Conservation (phyloP, 2,113 vertebrate genomes). For the Bostrychus sinensis region DNA sequence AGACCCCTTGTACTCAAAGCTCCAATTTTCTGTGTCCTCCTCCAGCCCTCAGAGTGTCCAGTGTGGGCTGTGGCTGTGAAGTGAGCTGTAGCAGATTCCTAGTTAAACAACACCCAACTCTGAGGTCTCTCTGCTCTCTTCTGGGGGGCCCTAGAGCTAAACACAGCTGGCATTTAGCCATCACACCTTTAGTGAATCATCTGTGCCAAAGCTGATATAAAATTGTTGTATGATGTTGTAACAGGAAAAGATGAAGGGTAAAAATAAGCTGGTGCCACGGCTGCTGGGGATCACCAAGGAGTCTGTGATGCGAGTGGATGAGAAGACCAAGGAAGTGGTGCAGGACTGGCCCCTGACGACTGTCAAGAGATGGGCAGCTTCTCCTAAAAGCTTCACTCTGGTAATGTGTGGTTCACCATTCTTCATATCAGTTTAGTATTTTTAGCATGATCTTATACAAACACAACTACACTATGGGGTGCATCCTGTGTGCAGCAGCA, state of each 20-base stretch:
- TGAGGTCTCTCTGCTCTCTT: slow-evolving; percentile 47
- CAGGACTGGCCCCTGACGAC: slow-evolving; percentile 99
- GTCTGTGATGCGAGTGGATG: slow-evolving; percentile 98
- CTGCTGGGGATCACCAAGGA: slow-evolving; percentile 98
- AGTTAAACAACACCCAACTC: slow-evolving; percentile 69
- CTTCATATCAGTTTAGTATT: background rate
- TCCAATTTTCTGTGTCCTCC: slow-evolving; percentile 53
- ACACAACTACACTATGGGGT: background rate
- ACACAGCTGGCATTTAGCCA: slow-evolving; percentile 14
- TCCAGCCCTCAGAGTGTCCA: slow-evolving; percentile 60
- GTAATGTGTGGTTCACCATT: slow-evolving; percentile 73
- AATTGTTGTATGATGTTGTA: slow-evolving; percentile 43
- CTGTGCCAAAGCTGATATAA: slow-evolving; percentile 38
- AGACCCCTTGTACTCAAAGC: slow-evolving; percentile 25
- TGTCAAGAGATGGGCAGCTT: slow-evolving; percentile 98
- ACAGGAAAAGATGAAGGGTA: slow-evolving; percentile 99
- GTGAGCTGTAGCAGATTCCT: slow-evolving; percentile 63
- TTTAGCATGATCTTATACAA: background rate
- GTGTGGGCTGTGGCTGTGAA: slow-evolving; percentile 52
- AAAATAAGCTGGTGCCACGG: slow-evolving; percentile 96
- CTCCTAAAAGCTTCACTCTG: slow-evolving; percentile 98
- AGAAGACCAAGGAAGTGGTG: slow-evolving; percentile 97
- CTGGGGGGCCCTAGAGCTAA: slow-evolving; percentile 23
- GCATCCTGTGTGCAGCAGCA: no score
- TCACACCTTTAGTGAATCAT: slow-evolving; percentile 57